phyloP scores from a whole-genome alignment of 2,888 invertebrate genomes.

The Agonopterix heracliana region DNA sequence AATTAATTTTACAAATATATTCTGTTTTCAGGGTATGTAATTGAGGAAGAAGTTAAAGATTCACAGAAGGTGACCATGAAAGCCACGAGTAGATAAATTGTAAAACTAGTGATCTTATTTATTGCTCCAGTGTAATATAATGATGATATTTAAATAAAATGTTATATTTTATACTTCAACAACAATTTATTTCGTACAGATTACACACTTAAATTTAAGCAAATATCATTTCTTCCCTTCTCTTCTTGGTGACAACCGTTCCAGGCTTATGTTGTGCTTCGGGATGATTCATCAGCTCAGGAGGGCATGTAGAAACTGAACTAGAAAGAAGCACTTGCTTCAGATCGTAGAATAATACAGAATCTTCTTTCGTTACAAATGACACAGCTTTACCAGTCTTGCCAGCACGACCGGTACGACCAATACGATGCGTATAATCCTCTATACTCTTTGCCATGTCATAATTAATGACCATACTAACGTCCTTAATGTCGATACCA shows the following conservation, averaged over 20 bases:
- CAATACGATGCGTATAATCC: slow-evolving; percentile 98
- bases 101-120: background rate
- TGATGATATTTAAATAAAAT: background rate
- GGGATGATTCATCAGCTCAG: slow-evolving; percentile 97
- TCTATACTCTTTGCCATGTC: slow-evolving; percentile 99
- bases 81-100: background rate
- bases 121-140: background rate
- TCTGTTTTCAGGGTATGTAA: slow-evolving; percentile 13
- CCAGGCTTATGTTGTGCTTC: slow-evolving; percentile 99
- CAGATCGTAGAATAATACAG: slow-evolving; percentile 95
- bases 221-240: slow-evolving; percentile 96
- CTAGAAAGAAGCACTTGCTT: slow-evolving; percentile 93
- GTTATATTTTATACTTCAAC: background rate
- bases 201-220: slow-evolving; percentile 73
- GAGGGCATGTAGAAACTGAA: slow-evolving; percentile 96
- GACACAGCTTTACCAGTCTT: slow-evolving; percentile 97
- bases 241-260: slow-evolving; percentile 93
- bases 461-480: slow-evolving; percentile 99
- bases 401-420: slow-evolving; percentile 98
- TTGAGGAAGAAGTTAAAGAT: slow-evolving; percentile 26
- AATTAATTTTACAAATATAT: background rate
- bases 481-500: slow-evolving; percentile 99
- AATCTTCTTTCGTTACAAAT: slow-evolving; percentile 98
- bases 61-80: slow-evolving; percentile 5
- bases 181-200: background rate